Evolutionary conservation across 2,888 invertebrate species (phyloP).

Genomic region (Campoplex capitator): DNA sequence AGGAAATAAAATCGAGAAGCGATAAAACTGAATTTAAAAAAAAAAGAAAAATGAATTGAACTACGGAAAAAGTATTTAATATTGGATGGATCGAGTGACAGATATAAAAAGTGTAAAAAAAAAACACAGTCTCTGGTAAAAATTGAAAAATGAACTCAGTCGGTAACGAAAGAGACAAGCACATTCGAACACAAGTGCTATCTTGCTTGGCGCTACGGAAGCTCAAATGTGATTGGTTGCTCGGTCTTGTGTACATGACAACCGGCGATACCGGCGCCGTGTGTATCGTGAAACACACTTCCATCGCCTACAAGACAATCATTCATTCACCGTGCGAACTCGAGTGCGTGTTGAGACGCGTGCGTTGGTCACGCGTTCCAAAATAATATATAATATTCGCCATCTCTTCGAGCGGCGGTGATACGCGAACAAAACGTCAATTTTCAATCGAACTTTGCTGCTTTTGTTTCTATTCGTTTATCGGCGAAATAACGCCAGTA

Average conservation of each 20-base stretch:
- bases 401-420: not conserved
- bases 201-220: constrained; percentile 24
- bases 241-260: constrained; percentile 66
- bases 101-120: not conserved
- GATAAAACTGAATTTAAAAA: not conserved
- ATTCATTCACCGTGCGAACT: constrained; percentile 63
- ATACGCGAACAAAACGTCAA: constrained; percentile 4
- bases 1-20: not conserved
- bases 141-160: not conserved
- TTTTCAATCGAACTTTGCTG: not conserved
- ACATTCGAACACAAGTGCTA: constrained; percentile 28
- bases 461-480: not conserved
- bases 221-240: constrained; percentile 60
- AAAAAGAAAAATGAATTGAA: not conserved
- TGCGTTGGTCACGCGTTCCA: constrained; percentile 33
- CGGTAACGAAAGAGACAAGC: constrained; percentile 21
- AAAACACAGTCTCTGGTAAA: too few species aligned
- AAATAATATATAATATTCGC: not conserved
- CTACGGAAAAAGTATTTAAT: not conserved
- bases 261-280: constrained; percentile 64
- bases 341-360: constrained; percentile 64
- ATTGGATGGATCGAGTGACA: not conserved
- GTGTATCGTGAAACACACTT: constrained; percentile 50
- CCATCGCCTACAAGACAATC: constrained; percentile 48
- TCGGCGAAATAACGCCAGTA: not conserved